These are phyloP conservation scores for Gambusia affinis DNA, from an alignment of 2,113 vertebrate species.

Conservation along the genomic window DNA sequence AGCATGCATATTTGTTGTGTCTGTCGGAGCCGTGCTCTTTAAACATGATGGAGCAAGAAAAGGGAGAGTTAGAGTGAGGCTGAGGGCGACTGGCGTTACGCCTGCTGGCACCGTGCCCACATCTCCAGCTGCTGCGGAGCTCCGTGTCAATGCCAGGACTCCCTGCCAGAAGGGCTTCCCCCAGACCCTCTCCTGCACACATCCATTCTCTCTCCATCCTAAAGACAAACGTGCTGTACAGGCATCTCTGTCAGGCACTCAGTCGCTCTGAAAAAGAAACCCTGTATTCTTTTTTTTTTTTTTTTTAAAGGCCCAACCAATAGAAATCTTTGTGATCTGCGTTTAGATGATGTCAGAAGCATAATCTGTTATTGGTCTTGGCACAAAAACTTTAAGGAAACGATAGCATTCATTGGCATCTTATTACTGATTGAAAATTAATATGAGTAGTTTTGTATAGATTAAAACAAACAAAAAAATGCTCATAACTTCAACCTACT, in stretches of 20 bases:
- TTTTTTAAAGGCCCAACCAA: neutral
- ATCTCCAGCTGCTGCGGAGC: constrained; percentile 73
- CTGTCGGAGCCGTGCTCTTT: constrained; percentile 41
- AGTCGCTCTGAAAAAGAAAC: neutral
- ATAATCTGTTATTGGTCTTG: neutral
- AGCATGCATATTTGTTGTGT: constrained; percentile 35
- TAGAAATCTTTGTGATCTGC: no score
- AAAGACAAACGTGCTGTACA: neutral
- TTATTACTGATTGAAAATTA: no score
- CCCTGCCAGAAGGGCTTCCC: constrained; percentile 82
- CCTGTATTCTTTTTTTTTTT: neutral
- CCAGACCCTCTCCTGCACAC: constrained; percentile 69
- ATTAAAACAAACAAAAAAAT: no score
- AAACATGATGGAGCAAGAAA: constrained; percentile 41
- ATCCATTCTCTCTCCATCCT: constrained; percentile 18
- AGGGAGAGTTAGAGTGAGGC: constrained; percentile 8
- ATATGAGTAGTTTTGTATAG: no score
- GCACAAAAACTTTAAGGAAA: no score
- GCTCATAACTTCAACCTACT: no score
- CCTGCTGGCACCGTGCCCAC: constrained; percentile 78
- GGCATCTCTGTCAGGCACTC: no score
- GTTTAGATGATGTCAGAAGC: neutral
- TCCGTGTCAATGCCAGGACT: constrained; percentile 77
- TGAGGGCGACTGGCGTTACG: constrained; percentile 64
- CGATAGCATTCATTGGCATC: no score